A percentile compares a stretch with the other conserved stretches of the same genome.
Evolutionary conservation across 2,797 vertebrate species (phyloP).

Genomic region (Podargus strigoides): DNA sequence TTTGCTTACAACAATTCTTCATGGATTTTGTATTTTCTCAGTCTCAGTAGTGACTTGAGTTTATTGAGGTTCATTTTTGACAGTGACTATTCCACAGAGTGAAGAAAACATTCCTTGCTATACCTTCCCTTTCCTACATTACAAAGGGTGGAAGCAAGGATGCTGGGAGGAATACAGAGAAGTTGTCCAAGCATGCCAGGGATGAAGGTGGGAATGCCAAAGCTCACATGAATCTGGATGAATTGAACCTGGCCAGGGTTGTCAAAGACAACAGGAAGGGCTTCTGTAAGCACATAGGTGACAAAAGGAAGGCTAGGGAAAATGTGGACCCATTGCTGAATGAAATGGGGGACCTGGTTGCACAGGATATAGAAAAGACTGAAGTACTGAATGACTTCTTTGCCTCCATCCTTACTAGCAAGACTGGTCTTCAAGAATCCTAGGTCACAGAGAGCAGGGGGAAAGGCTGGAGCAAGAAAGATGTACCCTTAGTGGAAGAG

Average conservation of each 20-base stretch:
- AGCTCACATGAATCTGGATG: not conserved
- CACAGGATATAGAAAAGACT: not conserved
- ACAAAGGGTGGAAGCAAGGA: not conserved
- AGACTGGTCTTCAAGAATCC: not conserved
- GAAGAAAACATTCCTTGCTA: not conserved
- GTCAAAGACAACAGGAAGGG: not conserved
- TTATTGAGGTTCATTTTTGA: not conserved
- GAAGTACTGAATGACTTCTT: not conserved
- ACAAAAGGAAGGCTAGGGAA: too few relatives aligned
- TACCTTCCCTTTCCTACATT: not conserved
- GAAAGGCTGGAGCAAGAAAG: not conserved
- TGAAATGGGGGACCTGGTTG: not conserved
- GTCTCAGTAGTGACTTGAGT: not conserved
- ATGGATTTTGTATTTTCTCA: not conserved
- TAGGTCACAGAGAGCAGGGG: not conserved
- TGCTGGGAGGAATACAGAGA: not conserved
- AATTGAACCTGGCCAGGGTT: not conserved
- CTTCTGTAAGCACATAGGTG: rapidly evolving
- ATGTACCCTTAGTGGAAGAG: not conserved
- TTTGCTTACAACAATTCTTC: not conserved
- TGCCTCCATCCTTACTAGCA: not conserved
- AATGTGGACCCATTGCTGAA: not conserved
- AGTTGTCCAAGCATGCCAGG: not conserved
- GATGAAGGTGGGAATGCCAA: not conserved
- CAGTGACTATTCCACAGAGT: not conserved